Conservation (phyloP, 2,113 vertebrate species). For the Xenus cinereus region DNA sequence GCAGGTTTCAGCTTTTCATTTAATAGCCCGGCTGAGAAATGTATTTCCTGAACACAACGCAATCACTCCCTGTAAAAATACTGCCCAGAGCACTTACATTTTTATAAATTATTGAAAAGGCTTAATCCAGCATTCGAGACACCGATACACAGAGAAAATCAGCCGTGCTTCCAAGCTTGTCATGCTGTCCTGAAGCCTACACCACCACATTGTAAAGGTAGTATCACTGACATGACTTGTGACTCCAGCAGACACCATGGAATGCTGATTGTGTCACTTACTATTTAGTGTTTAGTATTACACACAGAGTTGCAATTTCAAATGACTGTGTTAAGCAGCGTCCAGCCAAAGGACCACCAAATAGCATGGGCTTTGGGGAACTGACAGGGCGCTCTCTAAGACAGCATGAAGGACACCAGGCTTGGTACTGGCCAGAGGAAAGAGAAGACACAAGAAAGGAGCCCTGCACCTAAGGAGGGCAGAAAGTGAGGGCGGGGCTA, state of each 20-base stretch:
- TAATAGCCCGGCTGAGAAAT: background rate
- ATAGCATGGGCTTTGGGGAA: background rate
- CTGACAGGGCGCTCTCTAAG: background rate
- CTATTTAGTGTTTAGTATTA: background rate
- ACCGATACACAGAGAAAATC: background rate
- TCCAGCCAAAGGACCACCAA: background rate
- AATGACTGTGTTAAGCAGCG: background rate
- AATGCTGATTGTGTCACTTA: background rate
- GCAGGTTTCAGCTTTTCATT: background rate
- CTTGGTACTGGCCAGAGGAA: background rate
- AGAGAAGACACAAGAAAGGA: background rate
- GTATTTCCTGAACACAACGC: background rate
- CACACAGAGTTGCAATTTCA: background rate
- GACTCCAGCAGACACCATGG: background rate
- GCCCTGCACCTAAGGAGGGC: background rate
- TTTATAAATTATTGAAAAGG: background rate
- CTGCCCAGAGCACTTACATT: fast-evolving
- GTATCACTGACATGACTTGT: background rate
- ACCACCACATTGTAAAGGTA: background rate
- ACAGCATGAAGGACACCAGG: background rate
- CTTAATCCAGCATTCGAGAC: background rate
- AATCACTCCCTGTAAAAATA: background rate
- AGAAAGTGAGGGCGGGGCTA: background rate
- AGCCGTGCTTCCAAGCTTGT: background rate
- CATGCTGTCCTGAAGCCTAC: background rate